Evolutionary conservation across 1,140 invertebrate genomes (phyloP).

Genomic region (Brachionus angularis): DNA sequence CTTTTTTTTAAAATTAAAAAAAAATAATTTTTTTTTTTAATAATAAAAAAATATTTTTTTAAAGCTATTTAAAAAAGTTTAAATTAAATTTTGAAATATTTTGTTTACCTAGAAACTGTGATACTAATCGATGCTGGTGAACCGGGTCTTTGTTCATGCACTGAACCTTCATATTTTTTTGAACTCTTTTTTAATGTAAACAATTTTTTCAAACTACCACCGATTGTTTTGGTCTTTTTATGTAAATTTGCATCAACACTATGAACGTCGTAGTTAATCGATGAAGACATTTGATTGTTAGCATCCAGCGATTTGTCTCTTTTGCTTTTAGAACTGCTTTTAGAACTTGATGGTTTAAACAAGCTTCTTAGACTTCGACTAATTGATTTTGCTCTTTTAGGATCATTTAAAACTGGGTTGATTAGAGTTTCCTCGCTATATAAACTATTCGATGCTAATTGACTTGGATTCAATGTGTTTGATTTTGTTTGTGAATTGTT

Average conservation of each 20-base stretch:
- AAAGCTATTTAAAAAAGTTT: neutral
- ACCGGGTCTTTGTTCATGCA: constrained; percentile 29
- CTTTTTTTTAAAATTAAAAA: constrained; percentile 5
- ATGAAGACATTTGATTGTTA: neutral
- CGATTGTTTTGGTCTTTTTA: constrained; percentile 39
- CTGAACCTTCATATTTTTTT: constrained; percentile 36
- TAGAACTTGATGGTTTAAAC: constrained; percentile 14
- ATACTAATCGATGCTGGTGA: constrained; percentile 25
- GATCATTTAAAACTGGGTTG: neutral
- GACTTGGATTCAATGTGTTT: constrained; percentile 8
- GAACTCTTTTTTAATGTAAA: constrained; percentile 4
- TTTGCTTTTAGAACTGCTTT: neutral
- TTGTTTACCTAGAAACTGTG: constrained; percentile 28
- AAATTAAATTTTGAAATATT: neutral
- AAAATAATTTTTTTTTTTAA: neutral
- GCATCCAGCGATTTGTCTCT: constrained; percentile 26
- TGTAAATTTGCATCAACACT: neutral
- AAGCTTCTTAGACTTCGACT: constrained; percentile 31
- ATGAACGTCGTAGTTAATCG: neutral
- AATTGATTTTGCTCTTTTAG: constrained; percentile 17
- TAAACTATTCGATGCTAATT: constrained; percentile 26
- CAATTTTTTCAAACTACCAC: constrained; percentile 34
- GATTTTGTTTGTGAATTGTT: neutral
- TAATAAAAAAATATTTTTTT: neutral
- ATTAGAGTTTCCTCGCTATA: neutral